Evolutionary conservation across 2,113 vertebrate genomes (phyloP).

Genomic region (Campylomormyrus numenius): DNA sequence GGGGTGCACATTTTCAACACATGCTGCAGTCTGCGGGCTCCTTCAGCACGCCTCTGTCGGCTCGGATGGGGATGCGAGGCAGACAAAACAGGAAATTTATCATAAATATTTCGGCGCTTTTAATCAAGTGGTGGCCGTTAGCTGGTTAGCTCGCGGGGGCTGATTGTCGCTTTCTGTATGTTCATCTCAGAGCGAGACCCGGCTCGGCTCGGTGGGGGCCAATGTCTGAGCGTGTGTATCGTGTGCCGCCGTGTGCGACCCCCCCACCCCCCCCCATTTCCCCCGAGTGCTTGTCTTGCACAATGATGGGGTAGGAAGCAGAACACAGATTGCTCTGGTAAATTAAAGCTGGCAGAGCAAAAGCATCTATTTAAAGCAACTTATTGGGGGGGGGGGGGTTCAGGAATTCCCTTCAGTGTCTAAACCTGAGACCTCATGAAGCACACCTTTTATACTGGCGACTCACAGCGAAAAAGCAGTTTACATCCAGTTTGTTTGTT

Average conservation of each 20-base stretch:
- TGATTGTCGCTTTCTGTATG: constrained; percentile 52
- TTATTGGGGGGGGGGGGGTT: background rate
- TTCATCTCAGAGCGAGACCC: constrained; percentile 30
- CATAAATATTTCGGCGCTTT: constrained; percentile 60
- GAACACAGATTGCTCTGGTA: background rate
- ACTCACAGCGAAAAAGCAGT: background rate
- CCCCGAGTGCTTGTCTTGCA: background rate
- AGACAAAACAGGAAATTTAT: constrained; percentile 70
- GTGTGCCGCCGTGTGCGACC: background rate
- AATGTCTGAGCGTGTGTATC: background rate
- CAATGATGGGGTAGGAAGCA: background rate
- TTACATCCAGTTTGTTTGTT: background rate
- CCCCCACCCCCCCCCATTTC: background rate
- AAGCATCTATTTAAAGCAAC: background rate
- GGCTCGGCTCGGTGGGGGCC: background rate
- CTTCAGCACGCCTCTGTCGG: constrained; percentile 31
- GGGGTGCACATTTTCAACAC: constrained; percentile 54
- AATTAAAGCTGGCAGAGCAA: background rate
- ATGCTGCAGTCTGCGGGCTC: constrained; percentile 39
- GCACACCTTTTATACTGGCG: background rate
- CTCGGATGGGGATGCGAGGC: constrained; percentile 48
- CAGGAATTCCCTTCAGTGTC: background rate
- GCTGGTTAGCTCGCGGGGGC: constrained; percentile 49
- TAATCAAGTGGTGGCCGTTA: constrained; percentile 57
- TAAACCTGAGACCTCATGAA: background rate